Evolutionary conservation across 2,888 invertebrate species (phyloP), one percentile per base, ranked within the genome.

Genomic region (Ormia ochracea): DNA sequence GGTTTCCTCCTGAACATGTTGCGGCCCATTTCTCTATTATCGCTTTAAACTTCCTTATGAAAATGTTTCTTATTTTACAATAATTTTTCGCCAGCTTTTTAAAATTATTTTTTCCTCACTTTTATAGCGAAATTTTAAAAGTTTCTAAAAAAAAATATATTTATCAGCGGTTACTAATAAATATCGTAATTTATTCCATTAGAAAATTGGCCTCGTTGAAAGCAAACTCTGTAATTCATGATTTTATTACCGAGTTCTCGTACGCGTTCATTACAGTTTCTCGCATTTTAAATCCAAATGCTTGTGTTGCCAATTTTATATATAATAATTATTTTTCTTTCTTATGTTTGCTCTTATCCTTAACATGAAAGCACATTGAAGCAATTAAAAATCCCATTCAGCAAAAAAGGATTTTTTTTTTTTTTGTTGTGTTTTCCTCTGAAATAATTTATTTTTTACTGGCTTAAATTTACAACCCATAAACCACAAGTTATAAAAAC

Each of bases 401-500:
- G 31, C 9, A 19, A 14, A 36, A 14, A n/a, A n/a, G n/a, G n/a
- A n/a, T n/a, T n/a, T n/a, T 23, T 43, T 56, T 23, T 12, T 31
- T n/a, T 26, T 1, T 43, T 21, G 14, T 26, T 50, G 17, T n/a
- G 5, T 21, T 43, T 28, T 65, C 48, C 10, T 17, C 65, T 65
- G 45, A 68, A 52, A 54, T 56, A 26, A 52, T 73, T 38, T 50
- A 17, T 58, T 65, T 52, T 54, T 50, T 68, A 26, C 48, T 26
- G n/a, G 43, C 26, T 65, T 65, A 52, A 33, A 56, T 79, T 75
- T 52, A 69, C 61, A 78, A 63, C 21, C 75, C 65, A 75, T 75
- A 75, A 79, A 68, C 59, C 59, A 45, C 70, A 79, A 59, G 75
- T 52, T 66, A 61, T 79, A 75, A 79, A 75, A 75, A 61, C 36